Percentiles rank a stretch among this genome's conserved stretches.
phyloP scores from a whole-genome alignment of 2,797 vertebrate genomes.

The Thunnus albacares region DNA sequence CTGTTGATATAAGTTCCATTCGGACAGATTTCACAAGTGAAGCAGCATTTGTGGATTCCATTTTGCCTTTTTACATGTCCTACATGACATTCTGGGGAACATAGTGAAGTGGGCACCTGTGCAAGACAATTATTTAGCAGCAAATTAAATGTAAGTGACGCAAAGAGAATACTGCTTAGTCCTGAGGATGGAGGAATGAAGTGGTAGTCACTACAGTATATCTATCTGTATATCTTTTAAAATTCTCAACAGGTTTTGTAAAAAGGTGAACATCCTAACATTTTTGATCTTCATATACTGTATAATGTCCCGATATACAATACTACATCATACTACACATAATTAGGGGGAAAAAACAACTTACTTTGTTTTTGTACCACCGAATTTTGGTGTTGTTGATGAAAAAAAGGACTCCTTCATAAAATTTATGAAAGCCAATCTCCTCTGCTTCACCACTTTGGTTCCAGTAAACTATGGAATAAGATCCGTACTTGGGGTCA shows the following conservation, averaged over 20 bases:
- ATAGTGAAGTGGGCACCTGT: constrained; percentile 81
- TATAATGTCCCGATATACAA: not conserved
- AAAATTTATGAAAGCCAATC: constrained; percentile 79
- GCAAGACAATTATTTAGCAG: constrained; percentile 25
- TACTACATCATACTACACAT: not conserved
- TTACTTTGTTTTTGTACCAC: constrained; percentile 82
- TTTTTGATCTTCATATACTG: not conserved
- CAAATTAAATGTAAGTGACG: not conserved
- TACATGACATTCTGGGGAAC: constrained; percentile 79
- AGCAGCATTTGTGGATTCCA: constrained; percentile 85
- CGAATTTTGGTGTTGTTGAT: constrained; percentile 75
- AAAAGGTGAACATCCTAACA: not conserved
- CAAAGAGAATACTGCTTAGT: not conserved
- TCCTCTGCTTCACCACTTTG: constrained; percentile 48
- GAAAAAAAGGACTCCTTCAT: constrained; percentile 62
- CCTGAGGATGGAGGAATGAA: not conserved
- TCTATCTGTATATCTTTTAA: not conserved
- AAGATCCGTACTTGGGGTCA: constrained; percentile 76
- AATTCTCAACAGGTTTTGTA: not conserved
- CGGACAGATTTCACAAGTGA: constrained; percentile 79
- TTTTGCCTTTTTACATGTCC: constrained; percentile 74
- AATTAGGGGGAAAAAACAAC: not conserved
- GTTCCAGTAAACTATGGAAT: constrained; percentile 86
- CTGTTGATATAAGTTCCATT: constrained; percentile 84
- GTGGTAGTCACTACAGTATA: not conserved